Evolutionary conservation across 2,797 vertebrate species (phyloP), one percentile per base, ranked within the genome.

Genomic region (Betta splendens): DNA sequence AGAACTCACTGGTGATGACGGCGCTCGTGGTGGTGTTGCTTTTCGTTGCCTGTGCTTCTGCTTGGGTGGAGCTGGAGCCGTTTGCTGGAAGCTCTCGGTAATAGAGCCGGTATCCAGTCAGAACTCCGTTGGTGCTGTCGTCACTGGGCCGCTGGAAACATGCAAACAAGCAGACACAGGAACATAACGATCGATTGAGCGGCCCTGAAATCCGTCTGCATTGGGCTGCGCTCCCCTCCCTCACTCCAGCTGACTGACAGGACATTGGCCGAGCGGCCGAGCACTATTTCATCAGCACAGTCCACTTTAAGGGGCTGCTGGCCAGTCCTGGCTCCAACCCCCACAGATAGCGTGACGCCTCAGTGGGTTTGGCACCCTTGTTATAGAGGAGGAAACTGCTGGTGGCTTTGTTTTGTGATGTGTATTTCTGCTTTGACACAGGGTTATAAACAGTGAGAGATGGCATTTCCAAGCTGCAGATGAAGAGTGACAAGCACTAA

Each of bases 31-130:
- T 89, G 0, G 80, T 91, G 56, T 87, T 92, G 57, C 70, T 92
- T 69, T 83, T 90, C 35, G 87, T 78, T 0, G 22, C 80, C 75
- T 90, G 93, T 67, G 86, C 57, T 7, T 91, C 91, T 0, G 78
- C 75, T 1, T 87, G 25, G 5, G 52, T 22, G n/a, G 55, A 10
- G 32, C 46, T 46, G 22, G 87, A 85, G 4, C 29, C 36, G 1
- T 86, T 69, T 63, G 77, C 28, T 0, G 88, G 92, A 69, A 98
- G 89, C 83, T 97, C 95, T 5, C 94, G 89, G 66, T 98, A 98
- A 88, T 98, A 98, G 62, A 98, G 93, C 13, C 95, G 89, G 75
- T 95, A 98, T 1, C 97, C 97, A 76, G 94, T 71, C 55, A 98
- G 79, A 47, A 96, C 89, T 4, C 97, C 96, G 0, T 98, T 98